phyloP scores from a whole-genome alignment of 2,888 invertebrate genomes.

The Molanna angustata region DNA sequence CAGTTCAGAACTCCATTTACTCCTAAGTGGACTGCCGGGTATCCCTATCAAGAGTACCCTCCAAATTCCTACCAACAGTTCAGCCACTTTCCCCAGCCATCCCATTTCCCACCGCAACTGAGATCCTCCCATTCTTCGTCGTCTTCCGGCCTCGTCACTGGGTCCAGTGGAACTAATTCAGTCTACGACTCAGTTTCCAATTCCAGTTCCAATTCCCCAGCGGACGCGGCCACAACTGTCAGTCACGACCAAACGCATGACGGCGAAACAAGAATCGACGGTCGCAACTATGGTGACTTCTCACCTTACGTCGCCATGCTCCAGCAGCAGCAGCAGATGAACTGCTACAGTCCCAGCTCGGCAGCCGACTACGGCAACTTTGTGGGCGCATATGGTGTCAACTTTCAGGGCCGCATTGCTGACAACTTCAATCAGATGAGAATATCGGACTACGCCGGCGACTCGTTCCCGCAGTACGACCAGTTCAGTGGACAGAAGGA shows the following conservation, averaged over 20 bases:
- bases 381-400: background rate
- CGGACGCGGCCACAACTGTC: slow-evolving; percentile 36
- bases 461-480: background rate
- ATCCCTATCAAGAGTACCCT: slow-evolving; percentile 1
- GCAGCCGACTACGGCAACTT: background rate
- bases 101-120: background rate
- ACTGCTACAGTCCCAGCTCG: slow-evolving; percentile 6
- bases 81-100: background rate
- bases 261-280: slow-evolving; percentile 6
- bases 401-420: background rate
- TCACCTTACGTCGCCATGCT: slow-evolving; percentile 8
- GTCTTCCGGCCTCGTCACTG: slow-evolving; percentile 16
- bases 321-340: slow-evolving; percentile 12
- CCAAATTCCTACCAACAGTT: no score
- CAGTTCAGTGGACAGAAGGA: background rate
- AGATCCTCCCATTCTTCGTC: slow-evolving; percentile 22
- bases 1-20: background rate
- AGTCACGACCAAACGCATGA: slow-evolving; percentile 21
- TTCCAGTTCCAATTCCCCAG: slow-evolving; percentile 35
- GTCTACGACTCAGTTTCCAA: slow-evolving; percentile 32
- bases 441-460: background rate
- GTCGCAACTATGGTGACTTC: slow-evolving; percentile 9
- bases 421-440: background rate
- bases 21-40: background rate
- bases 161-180: slow-evolving; percentile 23